Conservation (phyloP, 2,888 invertebrate species). For the Ichneumon xanthorius region DNA sequence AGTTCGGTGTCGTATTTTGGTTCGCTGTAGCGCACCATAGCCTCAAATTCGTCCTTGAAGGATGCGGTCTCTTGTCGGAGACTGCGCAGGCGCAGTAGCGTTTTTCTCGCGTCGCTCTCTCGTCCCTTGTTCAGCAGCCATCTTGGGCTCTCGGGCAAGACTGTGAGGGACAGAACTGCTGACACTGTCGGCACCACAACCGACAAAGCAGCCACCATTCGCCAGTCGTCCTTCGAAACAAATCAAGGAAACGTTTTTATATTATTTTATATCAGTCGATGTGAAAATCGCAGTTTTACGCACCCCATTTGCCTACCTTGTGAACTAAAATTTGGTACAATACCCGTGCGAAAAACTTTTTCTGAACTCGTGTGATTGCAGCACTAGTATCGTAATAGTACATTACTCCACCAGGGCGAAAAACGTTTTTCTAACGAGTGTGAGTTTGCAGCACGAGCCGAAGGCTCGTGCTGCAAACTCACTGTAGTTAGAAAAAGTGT, state of each 20-base stretch:
- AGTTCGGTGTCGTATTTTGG: constrained; percentile 53
- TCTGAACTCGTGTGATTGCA: too few species aligned
- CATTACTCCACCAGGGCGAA: too few species aligned
- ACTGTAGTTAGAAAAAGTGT: too few species aligned
- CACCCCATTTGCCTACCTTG: too few species aligned
- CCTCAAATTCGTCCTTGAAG: constrained; percentile 70
- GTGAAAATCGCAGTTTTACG: too few species aligned
- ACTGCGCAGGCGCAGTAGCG: constrained; percentile 82
- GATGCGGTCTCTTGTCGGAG: constrained; percentile 68
- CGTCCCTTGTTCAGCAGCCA: constrained; percentile 85
- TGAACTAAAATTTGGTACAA: too few species aligned
- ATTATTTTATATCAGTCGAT: background rate
- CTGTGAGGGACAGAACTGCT: constrained; percentile 79
- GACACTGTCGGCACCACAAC: constrained; percentile 81
- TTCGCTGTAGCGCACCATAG: constrained; percentile 68
- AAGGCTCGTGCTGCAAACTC: too few species aligned
- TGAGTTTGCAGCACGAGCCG: too few species aligned
- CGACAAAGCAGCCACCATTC: constrained; percentile 79
- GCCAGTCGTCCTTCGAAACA: constrained; percentile 82
- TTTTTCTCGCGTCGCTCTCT: constrained; percentile 83
- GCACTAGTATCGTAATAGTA: too few species aligned
- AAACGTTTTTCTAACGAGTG: too few species aligned
- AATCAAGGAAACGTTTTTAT: constrained; percentile 11
- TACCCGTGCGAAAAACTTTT: too few species aligned
- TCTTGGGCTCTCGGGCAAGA: constrained; percentile 85